Conservation (phyloP, 2,888 invertebrate genomes). For the Podotricha telesiphe region DNA sequence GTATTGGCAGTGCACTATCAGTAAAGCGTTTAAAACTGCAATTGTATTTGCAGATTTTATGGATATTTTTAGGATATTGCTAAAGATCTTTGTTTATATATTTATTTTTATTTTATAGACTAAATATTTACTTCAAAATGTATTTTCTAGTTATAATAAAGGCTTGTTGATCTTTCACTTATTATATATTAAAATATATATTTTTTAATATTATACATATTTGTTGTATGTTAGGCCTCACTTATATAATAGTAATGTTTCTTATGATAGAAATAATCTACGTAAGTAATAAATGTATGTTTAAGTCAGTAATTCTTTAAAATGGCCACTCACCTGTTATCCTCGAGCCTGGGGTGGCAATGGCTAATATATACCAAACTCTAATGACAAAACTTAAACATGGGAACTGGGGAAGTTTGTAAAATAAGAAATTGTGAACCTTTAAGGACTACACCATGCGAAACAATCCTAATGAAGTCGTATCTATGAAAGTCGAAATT, state of each 20-base stretch:
- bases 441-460: slow-evolving; percentile 28
- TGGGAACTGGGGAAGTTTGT: background rate
- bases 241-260: background rate
- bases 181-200: too few relatives aligned
- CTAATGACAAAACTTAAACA: slow-evolving; percentile 14
- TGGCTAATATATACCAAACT: slow-evolving; percentile 13
- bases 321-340: slow-evolving; percentile 24
- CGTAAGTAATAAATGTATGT: background rate
- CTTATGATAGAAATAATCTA: background rate
- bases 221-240: background rate
- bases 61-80: too few relatives aligned
- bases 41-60: too few relatives aligned
- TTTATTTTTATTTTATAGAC: too few relatives aligned
- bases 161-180: too few relatives aligned
- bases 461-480: slow-evolving; percentile 19
- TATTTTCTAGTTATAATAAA: too few relatives aligned
- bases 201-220: too few relatives aligned
- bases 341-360: slow-evolving; percentile 2
- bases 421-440: background rate
- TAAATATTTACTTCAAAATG: too few relatives aligned
- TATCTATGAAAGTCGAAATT: slow-evolving; percentile 2
- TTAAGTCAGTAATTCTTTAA: background rate
- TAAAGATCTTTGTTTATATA: too few relatives aligned
- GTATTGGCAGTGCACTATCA: too few relatives aligned
- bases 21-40: too few relatives aligned